Evolutionary conservation across 2,113 vertebrate genomes (phyloP), one percentile per base, ranked within the genome.

Genomic region (Cynoglossus semilaevis): DNA sequence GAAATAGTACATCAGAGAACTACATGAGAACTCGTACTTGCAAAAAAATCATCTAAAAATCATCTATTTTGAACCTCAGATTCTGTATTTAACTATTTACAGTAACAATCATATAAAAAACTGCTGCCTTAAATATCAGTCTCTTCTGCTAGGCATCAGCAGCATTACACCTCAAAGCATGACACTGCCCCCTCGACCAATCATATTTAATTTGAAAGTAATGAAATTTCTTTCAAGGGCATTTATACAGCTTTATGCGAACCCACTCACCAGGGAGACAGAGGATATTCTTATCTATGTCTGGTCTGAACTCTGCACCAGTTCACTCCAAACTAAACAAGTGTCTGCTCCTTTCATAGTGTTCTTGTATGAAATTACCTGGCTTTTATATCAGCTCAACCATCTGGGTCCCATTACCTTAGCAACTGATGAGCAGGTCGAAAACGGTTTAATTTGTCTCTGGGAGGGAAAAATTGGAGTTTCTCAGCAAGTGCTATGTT

Each of bases 341-440:
- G 13, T 58, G 64, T 80, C 67, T 58, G 14, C 46, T 63, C 34
- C 43, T 77, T 80, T 70, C 52, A 70, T 62, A 42, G 15, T 70
- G 64, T 36, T 43, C n/a, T 64, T 51, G 67, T 72, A 76, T 79
- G 58, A 83, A 81, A 84, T 82, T 52, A 85, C 76, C 74, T 77
- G 65, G 37, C 22, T 79, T 82, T 82, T 83, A 74, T 80, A 79
- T 85, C 78, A 74, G 60, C 66, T 60, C 60, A 54, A 40, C 74
- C 84, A 82, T 85, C 78, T 85, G 84, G 76, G 76, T 77, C 74
- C 69, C 54, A 70, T 85, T 82, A 71, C 78, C 64, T 67, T 60
- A 50, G 72, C 63, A 49, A 53, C 75, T 76, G 77, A 74, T 72
- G 67, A 74, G 60, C 47, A 12, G 53, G 42, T 34, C 58, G 47